Evolutionary conservation across 1,140 invertebrate species (phyloP).

Genomic region (Manduca sexta): DNA sequence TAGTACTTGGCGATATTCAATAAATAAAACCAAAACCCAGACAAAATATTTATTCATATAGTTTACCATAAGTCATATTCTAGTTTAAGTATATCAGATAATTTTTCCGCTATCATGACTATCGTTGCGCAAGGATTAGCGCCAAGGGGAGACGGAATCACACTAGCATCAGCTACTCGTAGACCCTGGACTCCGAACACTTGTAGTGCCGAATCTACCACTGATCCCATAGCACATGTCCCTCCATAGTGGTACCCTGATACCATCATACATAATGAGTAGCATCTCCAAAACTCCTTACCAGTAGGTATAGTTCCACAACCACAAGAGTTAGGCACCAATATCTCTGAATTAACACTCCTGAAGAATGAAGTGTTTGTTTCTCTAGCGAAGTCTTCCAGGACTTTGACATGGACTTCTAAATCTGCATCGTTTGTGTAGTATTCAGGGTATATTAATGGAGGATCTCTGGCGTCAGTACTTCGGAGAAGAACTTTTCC

Average conservation of each 20-base stretch:
- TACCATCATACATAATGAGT: no score
- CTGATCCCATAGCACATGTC: constrained; percentile 49
- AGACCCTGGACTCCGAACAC: constrained; percentile 81
- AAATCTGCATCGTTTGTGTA: neutral
- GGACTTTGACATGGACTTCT: no score
- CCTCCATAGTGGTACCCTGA: neutral
- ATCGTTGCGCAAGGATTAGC: constrained; percentile 86
- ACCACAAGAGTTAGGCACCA: no score
- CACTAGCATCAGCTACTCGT: constrained; percentile 82
- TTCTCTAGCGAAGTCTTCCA: no score
- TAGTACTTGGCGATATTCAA: no score
- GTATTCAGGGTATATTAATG: neutral
- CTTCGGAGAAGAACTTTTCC: neutral
- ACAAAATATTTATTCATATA: no score
- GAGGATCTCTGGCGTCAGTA: neutral
- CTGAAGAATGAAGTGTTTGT: no score
- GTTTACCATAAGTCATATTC: constrained; percentile 3
- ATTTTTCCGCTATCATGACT: constrained; percentile 92
- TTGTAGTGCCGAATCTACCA: constrained; percentile 82
- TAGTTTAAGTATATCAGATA: constrained; percentile 6
- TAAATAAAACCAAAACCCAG: no score
- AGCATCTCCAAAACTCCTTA: no score
- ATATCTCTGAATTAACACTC: no score
- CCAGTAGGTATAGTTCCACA: no score
- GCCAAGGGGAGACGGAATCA: constrained; percentile 83